Conservation (phyloP, 2,888 invertebrate species). For the Automeris io region DNA sequence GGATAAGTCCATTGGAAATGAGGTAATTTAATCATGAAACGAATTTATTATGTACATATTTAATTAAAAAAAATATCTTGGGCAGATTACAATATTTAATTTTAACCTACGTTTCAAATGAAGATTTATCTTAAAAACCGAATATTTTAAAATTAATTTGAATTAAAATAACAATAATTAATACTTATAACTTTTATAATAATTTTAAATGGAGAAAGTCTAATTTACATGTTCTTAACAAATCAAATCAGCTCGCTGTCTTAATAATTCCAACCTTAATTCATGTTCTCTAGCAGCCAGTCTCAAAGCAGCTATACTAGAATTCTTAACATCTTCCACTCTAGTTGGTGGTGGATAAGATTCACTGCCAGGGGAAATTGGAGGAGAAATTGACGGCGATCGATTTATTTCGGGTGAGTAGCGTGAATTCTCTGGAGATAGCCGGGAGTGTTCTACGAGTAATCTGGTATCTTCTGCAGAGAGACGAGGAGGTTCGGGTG, state of each 20-base stretch:
- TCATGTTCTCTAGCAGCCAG: slow-evolving; percentile 94
- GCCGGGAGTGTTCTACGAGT: slow-evolving; percentile 30
- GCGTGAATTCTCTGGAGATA: slow-evolving; percentile 41
- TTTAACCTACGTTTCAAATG: too few relatives aligned
- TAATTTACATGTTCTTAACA: slow-evolving; percentile 37
- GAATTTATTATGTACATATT: too few relatives aligned
- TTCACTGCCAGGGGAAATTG: slow-evolving; percentile 68
- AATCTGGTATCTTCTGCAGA: slow-evolving; percentile 49
- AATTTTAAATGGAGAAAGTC: too few relatives aligned
- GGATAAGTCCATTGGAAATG: too few relatives aligned
- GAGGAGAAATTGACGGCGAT: slow-evolving; percentile 71
- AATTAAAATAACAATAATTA: too few relatives aligned
- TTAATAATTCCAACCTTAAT: slow-evolving; percentile 86
- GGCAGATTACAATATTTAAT: too few relatives aligned
- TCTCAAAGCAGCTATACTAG: slow-evolving; percentile 91
- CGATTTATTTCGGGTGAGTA: slow-evolving; percentile 40
- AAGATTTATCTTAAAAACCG: too few relatives aligned
- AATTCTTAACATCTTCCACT: slow-evolving; percentile 83
- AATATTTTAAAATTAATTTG: too few relatives aligned
- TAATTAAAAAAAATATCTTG: too few relatives aligned
- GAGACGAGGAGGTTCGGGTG: slow-evolving; percentile 59
- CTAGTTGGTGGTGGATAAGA: slow-evolving; percentile 68
- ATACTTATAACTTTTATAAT: too few relatives aligned
- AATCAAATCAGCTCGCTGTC: slow-evolving; percentile 80
- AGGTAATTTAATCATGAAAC: too few relatives aligned